A percentile compares a stretch with the other conserved stretches of the same genome.
phyloP scores from a whole-genome alignment of 2,888 invertebrate species.

The Junonia oenone region DNA sequence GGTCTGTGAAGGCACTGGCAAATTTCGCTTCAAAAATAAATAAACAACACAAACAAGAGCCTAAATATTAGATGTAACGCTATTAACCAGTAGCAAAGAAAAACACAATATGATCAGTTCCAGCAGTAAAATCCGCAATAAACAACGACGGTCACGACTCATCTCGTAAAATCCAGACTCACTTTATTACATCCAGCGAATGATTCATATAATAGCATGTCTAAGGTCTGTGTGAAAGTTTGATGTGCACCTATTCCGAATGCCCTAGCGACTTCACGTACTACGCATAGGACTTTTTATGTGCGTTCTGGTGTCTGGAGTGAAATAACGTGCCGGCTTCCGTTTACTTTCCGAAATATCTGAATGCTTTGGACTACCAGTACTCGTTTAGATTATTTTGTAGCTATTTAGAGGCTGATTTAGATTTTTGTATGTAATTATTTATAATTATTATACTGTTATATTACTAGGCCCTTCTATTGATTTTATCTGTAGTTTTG shows the following conservation, averaged over 20 bases:
- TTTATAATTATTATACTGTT: not conserved
- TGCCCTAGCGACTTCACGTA: constrained; percentile 35
- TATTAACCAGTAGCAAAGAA: not conserved
- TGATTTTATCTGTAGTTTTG: too few relatives aligned
- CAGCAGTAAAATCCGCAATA: constrained; percentile 50
- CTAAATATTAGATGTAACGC: too few relatives aligned
- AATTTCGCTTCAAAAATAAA: too few relatives aligned
- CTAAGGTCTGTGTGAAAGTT: constrained; percentile 47
- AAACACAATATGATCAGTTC: constrained; percentile 31
- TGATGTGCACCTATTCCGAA: constrained; percentile 42
- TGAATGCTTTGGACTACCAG: not conserved
- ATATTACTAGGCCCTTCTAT: too few relatives aligned
- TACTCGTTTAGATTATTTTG: not conserved
- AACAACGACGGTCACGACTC: constrained; percentile 43
- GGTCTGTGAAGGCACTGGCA: too few relatives aligned
- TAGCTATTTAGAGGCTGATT: not conserved
- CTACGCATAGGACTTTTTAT: constrained; percentile 34
- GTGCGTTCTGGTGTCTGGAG: constrained; percentile 17
- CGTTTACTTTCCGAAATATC: not conserved
- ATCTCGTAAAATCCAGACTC: constrained; percentile 59
- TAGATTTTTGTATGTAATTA: not conserved
- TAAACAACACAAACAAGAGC: too few relatives aligned
- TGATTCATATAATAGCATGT: constrained; percentile 54
- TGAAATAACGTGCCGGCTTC: constrained; percentile 3
- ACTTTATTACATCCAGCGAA: constrained; percentile 55